Evolutionary conservation across 2,888 invertebrate species (phyloP), one percentile per base, ranked within the genome.

Genomic region (Lithophane socia): DNA sequence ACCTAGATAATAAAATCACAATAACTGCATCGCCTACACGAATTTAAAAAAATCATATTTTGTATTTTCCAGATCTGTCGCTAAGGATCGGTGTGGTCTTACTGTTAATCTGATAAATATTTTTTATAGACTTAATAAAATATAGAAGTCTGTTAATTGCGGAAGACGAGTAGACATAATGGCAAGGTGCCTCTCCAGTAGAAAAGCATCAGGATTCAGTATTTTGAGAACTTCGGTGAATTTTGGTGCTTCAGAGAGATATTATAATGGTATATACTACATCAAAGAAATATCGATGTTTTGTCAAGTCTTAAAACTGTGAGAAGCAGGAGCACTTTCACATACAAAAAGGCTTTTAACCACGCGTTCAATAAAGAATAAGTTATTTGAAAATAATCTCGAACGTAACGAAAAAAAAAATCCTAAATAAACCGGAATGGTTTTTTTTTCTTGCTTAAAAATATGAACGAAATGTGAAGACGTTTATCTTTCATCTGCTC

Each of bases 121-220:
- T 37, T 85, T 74, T 85, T 74, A 75, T 84, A 58, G 64, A 58
- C 64, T 64, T 65, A 29, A 75, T 85, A 76, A 83, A 86, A 67
- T 65, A 66, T 56, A 77, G 16, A 47, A 72, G 65, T 73, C 21
- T 56, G 24, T 79, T 85, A 75, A 78, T 80, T 77, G 73, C 75
- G 78, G 80, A 77, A 81, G 77, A 52, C 37, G 16, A 72, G 61
- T 47, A 42, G 68, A 73, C 63, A 10, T 70, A 64, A 47, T 66
- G 4, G 74, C 24, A 10, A 44, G 42, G 18, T 71, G 24, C 0
- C 3, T 37, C n/a, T 37, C 16, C 8, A 67, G 52, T 37, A 29
- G 24, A 29, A 77, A 63, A 49, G 29, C 18, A 37, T 44, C 10
- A 65, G 37, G 13, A 72, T 56, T 70, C 21, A n/a, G n/a, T n/a